Evolutionary conservation across 1,140 invertebrate species (phyloP), one percentile per base, ranked within the genome.

Genomic region (Polypedilum pembai): DNA sequence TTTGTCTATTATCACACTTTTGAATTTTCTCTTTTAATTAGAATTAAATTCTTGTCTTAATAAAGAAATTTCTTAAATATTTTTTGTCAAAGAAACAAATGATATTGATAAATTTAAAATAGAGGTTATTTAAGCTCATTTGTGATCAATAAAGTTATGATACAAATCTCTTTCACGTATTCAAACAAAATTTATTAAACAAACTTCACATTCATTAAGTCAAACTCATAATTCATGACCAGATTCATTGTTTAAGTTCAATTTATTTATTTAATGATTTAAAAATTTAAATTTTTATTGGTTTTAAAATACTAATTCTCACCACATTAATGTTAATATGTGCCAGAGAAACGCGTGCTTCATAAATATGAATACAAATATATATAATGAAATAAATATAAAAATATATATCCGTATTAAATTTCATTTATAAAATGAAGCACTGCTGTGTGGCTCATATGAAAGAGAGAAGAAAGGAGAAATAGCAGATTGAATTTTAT

Each of bases 231-330:
- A 56, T 15, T 56, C 8, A 56, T 56, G 45, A 56, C 45, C 45
- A 33, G 45, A 56, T 56, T 56, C 45, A 56, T 56, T 56, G 45
- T 56, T 69, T 69, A 18, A 69, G 18, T 69, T 18, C 65, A 69
- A 69, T 69, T 69, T 69, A 69, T 69, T 69, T 69, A 69, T 18
- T 69, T 18, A 69, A 69, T 69, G 65, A 69, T 18, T 69, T n/a
- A 69, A 69, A 69, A 69, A 69, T 69, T 69, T 69, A 69, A 69
- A 69, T 69, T 69, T 69, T 69, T 69, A 69, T 69, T 69, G 65
- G 65, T 69, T 69, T 69, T 69, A 20, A 56, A 69, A 69, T 69
- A 69, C 65, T 69, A 69, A 69, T 69, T 69, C 65, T 69, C 65
- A 69, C 65, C 65, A 69, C 17, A 69, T 69, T 20, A 69, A 69